Evolutionary conservation across 2,888 invertebrate genomes (phyloP).

Genomic region (Lasioglossum calceatum): DNA sequence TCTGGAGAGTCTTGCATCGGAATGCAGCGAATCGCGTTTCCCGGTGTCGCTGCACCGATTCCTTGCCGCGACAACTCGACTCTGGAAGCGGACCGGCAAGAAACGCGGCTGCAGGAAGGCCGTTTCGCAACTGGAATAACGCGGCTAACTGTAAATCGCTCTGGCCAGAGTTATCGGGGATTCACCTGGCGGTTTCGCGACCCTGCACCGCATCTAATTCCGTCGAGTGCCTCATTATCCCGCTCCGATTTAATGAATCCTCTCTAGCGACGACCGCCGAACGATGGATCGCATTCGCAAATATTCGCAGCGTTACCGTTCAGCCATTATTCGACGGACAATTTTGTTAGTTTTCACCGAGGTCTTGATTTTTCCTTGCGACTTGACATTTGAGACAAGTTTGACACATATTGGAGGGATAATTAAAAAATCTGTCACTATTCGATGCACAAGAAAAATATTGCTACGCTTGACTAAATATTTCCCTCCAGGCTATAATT

Average conservation of each 20-base stretch:
- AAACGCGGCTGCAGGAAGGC: background rate
- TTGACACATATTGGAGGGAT: background rate
- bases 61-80: conserved; percentile 4
- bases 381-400: background rate
- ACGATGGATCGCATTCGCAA: background rate
- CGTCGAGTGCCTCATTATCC: conserved; percentile 12
- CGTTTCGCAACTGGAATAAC: conserved; percentile 17
- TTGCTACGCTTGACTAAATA: too few relatives aligned
- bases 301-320: background rate
- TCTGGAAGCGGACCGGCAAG: conserved; percentile 1
- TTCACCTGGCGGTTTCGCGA: conserved; percentile 13
- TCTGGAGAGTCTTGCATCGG: conserved; percentile 1
- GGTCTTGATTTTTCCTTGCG: background rate
- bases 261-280: background rate
- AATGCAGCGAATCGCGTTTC: conserved; percentile 1
- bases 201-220: background rate
- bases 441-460: background rate
- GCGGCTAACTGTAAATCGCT: conserved; percentile 22
- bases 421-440: background rate
- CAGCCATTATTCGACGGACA: background rate
- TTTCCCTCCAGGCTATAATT: too few relatives aligned
- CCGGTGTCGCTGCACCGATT: background rate
- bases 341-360: background rate
- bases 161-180: background rate
- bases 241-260: background rate